Conservation (phyloP, 2,888 invertebrate species). For the Drosophila peninsularis region DNA sequence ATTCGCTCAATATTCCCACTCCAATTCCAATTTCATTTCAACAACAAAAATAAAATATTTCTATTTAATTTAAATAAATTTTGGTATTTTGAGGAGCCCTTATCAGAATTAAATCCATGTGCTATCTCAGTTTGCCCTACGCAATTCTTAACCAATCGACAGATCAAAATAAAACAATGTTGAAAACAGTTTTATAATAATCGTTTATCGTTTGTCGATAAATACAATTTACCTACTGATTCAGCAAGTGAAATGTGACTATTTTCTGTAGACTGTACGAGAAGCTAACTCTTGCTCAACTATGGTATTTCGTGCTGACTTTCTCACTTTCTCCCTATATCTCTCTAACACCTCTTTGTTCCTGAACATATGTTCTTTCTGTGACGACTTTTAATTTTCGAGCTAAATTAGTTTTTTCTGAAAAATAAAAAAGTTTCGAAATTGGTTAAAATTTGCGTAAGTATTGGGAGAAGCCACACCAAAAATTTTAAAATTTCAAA, state of each 20-base stretch:
- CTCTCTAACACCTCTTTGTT: no score
- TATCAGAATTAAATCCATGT: constrained; percentile 8
- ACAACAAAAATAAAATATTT: neutral
- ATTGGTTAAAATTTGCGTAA: constrained; percentile 2
- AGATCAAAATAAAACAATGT: neutral
- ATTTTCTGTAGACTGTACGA: neutral
- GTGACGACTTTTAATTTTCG: no score
- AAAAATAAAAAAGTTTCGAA: neutral
- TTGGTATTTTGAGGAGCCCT: neutral
- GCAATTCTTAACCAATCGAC: neutral
- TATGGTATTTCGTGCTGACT: neutral
- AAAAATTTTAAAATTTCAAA: neutral
- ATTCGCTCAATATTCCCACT: constrained; percentile 1
- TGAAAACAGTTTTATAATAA: neutral
- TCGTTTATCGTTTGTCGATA: neutral
- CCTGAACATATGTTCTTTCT: no score
- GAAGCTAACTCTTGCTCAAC: neutral
- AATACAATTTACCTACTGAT: no score
- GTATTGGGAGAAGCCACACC: neutral
- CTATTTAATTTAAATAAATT: neutral
- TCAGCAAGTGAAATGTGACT: no score
- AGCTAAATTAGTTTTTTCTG: neutral
- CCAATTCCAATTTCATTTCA: neutral
- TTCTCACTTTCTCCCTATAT: no score
- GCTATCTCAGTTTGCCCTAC: neutral